These are phyloP conservation scores for Pogonognathellus flavescens DNA, from an alignment of 1,140 invertebrate species.

Conservation along the genomic window DNA sequence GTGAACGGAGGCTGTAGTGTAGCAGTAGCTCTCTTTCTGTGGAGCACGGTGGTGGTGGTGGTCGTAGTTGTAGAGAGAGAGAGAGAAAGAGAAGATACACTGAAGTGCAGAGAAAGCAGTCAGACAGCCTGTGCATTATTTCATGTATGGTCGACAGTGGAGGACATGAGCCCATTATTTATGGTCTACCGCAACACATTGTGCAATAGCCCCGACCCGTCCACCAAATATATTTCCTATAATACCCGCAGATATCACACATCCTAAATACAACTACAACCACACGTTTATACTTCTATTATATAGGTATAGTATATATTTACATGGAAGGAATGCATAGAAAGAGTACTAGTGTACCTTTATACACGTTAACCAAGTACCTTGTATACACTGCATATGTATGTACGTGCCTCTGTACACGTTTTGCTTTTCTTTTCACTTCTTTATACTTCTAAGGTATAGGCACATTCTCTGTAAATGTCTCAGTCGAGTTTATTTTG, in stretches of 20 bases:
- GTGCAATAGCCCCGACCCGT: slow-evolving; percentile 43
- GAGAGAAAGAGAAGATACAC: not conserved
- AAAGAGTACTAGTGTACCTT: not conserved
- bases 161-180: slow-evolving; percentile 54
- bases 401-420: not conserved
- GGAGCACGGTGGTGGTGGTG: no score
- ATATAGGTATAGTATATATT: no score
- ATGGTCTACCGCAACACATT: slow-evolving; percentile 50
- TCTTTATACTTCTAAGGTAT: not conserved
- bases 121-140: slow-evolving; percentile 48
- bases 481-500: not conserved
- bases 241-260: slow-evolving; percentile 22
- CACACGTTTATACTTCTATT: not conserved
- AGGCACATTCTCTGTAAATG: not conserved
- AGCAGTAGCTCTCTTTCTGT: no score
- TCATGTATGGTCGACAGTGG: slow-evolving; percentile 50
- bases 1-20: no score
- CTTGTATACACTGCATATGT: not conserved
- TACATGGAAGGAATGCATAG: no score
- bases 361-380: not conserved
- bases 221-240: slow-evolving; percentile 43
- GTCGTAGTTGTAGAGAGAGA: not conserved
- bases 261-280: not conserved
- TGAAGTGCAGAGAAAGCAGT: slow-evolving; percentile 3
- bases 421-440: not conserved